A percentile compares a stretch with the other conserved stretches of the same genome.
These are phyloP conservation scores for Brachypalpus laphriformis DNA, from an alignment of 2,888 invertebrate species.

Conservation along the genomic window DNA sequence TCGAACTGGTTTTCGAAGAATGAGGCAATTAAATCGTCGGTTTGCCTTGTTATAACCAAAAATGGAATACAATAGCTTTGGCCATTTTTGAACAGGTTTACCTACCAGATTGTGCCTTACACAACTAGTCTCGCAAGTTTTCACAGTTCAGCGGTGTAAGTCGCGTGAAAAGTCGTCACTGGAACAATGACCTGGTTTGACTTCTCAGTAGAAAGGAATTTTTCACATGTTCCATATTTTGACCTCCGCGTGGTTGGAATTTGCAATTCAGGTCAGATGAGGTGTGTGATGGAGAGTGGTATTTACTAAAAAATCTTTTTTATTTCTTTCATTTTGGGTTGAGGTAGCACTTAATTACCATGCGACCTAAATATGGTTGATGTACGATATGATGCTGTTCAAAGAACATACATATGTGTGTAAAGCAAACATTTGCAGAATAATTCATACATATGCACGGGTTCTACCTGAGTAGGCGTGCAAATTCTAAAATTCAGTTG, in stretches of 20 bases:
- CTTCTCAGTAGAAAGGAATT: not conserved
- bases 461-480: too few species aligned
- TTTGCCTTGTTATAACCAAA: constrained; percentile 11
- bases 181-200: constrained; percentile 17
- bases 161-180: not conserved
- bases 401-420: too few species aligned
- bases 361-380: not conserved
- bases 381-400: too few species aligned
- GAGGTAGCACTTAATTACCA: not conserved
- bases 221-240: constrained; percentile 2
- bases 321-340: not conserved
- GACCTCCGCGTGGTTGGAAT: not conserved
- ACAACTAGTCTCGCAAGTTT: not conserved
- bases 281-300: not conserved
- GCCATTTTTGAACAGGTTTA: constrained; percentile 17
- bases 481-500: too few species aligned
- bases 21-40: constrained; percentile 2
- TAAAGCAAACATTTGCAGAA: too few species aligned
- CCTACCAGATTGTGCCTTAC: constrained; percentile 2
- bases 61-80: constrained; percentile 22
- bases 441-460: too few species aligned
- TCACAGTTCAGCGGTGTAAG: constrained; percentile 17
- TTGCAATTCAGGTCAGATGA: not conserved
- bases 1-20: not conserved
- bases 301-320: not conserved